Base-by-base conservation (phyloP, 1,140 invertebrate genomes). In the Lasaia peninsularis region DNA sequence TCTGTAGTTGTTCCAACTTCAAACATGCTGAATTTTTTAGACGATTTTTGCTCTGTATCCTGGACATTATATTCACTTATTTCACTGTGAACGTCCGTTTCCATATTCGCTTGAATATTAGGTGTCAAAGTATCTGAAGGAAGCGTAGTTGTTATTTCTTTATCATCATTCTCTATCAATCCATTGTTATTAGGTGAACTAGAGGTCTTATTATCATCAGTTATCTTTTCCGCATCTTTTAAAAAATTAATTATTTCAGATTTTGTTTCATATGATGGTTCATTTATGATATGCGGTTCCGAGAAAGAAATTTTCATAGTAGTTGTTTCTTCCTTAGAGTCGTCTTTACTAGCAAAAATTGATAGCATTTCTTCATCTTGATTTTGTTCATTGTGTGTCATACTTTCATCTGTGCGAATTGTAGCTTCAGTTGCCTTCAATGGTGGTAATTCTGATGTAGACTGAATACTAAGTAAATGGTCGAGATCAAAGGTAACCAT, bases 201-300 rank as follows among this genome's bases (percentile, higher is more conserved):
- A 11, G 18, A 35, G 34, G 60, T 53, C 33, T 63, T 56, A 55
- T 51, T 37, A 12, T 20, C 18, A 53, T 53, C 58, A 7, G 10
- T 51, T 44, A 56, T 62, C 24, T 65, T 63, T 58, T 52, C 58
- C 52, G 62, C 68, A 37, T 66, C 56, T 60, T 58, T 74, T 56
- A 77, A 58, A 53, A 73, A 73, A 52, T 76, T 69, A 58, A 71
- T 73, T 40, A 71, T 72, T 56, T 78, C 74, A n/a, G 76, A 62
- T 60, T 67, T 78, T 7, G 69, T 57, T 68, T 78, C 78, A 60
- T 74, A 71, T 18, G 79, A 71, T 18, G 73, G 69, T 24, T 77
- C 71, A 60, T 71, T 73, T 24, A 70, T 72, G 18, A 73, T 56
- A 60, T 79, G 66, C 18, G 70, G 70, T 56, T 79, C 78, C 6